Percentiles rank a stretch among this genome's conserved stretches.
Evolutionary conservation across 2,113 vertebrate species (phyloP).

Genomic region (Malaclemys terrapin): DNA sequence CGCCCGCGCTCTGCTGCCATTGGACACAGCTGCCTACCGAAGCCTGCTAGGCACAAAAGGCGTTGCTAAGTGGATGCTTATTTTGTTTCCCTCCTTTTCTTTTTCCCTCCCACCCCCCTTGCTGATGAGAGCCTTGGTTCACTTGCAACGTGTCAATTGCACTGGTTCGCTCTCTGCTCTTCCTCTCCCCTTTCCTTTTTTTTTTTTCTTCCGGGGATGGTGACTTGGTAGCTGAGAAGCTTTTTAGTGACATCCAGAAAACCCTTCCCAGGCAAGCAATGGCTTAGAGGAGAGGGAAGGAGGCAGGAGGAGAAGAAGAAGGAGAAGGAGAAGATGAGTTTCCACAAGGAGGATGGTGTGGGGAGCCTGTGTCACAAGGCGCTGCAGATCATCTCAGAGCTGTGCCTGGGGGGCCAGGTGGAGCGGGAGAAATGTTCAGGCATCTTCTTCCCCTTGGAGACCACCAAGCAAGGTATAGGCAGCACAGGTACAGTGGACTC

Average conservation of each 20-base stretch:
- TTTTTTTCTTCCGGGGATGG: constrained; percentile 11
- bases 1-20: constrained; percentile 59
- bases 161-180: neutral
- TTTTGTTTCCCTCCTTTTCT: neutral
- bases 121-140: constrained; percentile 58
- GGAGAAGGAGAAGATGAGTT: constrained; percentile 81
- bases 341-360: constrained; percentile 88
- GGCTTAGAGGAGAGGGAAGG: constrained; percentile 79
- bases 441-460: constrained; percentile 90
- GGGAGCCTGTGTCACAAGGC: constrained; percentile 95
- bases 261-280: constrained; percentile 75
- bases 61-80: constrained; percentile 55
- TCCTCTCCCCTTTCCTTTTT: neutral
- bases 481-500: constrained; percentile 85
- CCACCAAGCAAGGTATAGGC: constrained; percentile 87
- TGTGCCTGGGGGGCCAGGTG: constrained; percentile 93
- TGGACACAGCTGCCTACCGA: constrained; percentile 61
- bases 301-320: neutral
- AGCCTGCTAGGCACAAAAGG: constrained; percentile 43
- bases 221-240: constrained; percentile 15
- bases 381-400: constrained; percentile 94
- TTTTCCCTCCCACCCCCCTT: neutral
- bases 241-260: neutral
- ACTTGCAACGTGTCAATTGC: neutral
- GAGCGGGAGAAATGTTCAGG: constrained; percentile 93